Percentiles rank a stretch among this genome's conserved stretches.
These are phyloP conservation scores for Melanogrammus aeglefinus DNA, from an alignment of 2,797 vertebrate genomes.

Conservation along the genomic window DNA sequence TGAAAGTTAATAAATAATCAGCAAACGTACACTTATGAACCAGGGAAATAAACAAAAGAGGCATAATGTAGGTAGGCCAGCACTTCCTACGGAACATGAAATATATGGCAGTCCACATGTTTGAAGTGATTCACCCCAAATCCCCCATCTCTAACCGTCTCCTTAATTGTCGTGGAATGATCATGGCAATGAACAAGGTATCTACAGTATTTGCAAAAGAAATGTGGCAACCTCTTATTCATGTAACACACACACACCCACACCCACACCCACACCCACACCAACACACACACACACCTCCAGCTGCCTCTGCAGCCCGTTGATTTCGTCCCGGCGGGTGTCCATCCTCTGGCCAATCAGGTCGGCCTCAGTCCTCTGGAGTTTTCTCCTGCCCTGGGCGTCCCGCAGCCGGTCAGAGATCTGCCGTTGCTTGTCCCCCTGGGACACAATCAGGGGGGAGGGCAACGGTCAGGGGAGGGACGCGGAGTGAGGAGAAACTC, in stretches of 20 bases:
- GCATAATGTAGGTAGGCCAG: neutral
- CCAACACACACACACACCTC: slow-evolving; percentile 79
- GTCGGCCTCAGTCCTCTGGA: slow-evolving; percentile 83
- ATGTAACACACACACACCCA: neutral
- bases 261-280: slow-evolving; percentile 46
- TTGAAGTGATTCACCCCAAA: neutral
- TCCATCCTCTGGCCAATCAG: slow-evolving; percentile 83
- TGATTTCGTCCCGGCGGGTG: slow-evolving; percentile 82
- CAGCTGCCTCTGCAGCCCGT: slow-evolving; percentile 83
- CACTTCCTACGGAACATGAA: neutral
- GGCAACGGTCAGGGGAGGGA: no score
- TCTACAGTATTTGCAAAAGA: no score
- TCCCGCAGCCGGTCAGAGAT: slow-evolving; percentile 88
- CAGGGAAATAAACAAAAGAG: neutral
- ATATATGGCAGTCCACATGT: neutral
- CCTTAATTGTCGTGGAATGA: neutral
- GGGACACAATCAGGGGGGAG: neutral
- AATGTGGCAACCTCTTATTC: no score
- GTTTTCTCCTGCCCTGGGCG: slow-evolving; percentile 80
- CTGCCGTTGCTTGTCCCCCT: slow-evolving; percentile 92
- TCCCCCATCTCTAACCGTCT: neutral
- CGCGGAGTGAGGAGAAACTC: no score
- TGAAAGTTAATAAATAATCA: neutral
- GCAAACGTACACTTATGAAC: neutral
- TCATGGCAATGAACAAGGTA: neutral